Base-by-base conservation (phyloP, 23 tunicate species). In the Aplidium turbinatum region DNA sequence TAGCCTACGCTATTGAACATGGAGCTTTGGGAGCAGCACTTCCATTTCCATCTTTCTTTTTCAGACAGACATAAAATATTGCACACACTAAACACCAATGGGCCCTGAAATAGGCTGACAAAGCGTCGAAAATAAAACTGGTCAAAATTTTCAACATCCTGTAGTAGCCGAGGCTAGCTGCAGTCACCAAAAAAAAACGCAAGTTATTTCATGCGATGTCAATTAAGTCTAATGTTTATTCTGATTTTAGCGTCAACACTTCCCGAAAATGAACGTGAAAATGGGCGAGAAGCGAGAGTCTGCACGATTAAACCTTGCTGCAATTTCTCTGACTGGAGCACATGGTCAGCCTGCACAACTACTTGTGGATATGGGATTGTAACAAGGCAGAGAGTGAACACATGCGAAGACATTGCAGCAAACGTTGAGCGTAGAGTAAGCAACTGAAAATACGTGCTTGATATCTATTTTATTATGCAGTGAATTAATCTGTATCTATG, bases 221-320 rank as follows among this genome's bases (percentile, higher is more conserved):
- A 42, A 42, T 9, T 9, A 9, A 11, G 11, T 42, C 11, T 16
- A 11, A 9, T 9, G 16, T 9, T 16, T 42, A 9, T 42, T 9
- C 50, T 9, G 50, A 11, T 42, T 16, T 42, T 42, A 11, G 11
- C 16, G n/a, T n/a, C n/a, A n/a, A n/a, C n/a, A n/a, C 62, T 20
- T 11, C 62, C 62, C 22, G n/a, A 22, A 11, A n/a, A 18, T 22
- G 24, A 55, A 11, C 6, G 23, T 22, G 7, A 21, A 6, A n/a
- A 18, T 6, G 24, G n/a, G 23, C n/a, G 21, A 11, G 73, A 77
- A 57, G 22, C 48, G 20, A 38, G 32, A 22, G 30, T 24, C 27
- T 94, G 99, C 51, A 77, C 70, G 50, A 67, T 72, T 16, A 62
- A 76, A 33, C 60, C 73, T 27, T 94, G 99, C 63, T 89, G 95